Base-by-base conservation (phyloP, 2,888 invertebrate species). In the Elaeidobius kamerunicus region DNA sequence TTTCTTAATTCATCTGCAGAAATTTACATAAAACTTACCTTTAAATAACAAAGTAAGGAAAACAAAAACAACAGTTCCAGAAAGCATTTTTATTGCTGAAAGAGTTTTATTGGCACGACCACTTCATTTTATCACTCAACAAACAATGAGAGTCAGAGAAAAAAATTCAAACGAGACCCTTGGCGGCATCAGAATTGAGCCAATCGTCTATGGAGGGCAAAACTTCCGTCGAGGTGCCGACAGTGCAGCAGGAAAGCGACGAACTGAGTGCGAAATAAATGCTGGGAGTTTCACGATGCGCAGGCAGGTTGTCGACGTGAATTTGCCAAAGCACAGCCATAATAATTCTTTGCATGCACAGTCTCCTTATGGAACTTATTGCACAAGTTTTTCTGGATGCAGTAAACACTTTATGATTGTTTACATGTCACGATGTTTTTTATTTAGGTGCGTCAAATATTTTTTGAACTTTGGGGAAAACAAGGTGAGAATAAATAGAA, bases 191-290 rank as follows among this genome's bases (percentile, higher is more conserved):
- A 48, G 48, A 53, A 36, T 43, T 32, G 53, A 45, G 20, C 38
- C 52, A 36, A 43, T 48, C 56, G 58, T 57, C 51, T 58, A 56
- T 57, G 49, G 60, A 51, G 59, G 60, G 63, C 61, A 61, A 55
- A 61, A 51, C 55, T 49, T 58, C 60, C 60, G 58, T 56, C 61
- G 57, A 28, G 45, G 48, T 53, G 53, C 52, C 57, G 55, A 47
- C 59, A 58, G 48, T 57, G 55, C 48, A 51, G 58, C 55, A 39
- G 45, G 53, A 51, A 49, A 58, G 39, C 57, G 45, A 28, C 55
- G 55, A 34, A 54, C 54, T 49, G 49, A 54, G 48, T 54, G 54
- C 49, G 54, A 54, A 54, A 54, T 44, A 48, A 54, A 43, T 34
- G 43, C 38, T 27, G 40, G 34, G 49, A 49, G 48, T 39, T 48